phyloP scores from a whole-genome alignment of 2,797 vertebrate genomes.

The Channallabes apus region DNA sequence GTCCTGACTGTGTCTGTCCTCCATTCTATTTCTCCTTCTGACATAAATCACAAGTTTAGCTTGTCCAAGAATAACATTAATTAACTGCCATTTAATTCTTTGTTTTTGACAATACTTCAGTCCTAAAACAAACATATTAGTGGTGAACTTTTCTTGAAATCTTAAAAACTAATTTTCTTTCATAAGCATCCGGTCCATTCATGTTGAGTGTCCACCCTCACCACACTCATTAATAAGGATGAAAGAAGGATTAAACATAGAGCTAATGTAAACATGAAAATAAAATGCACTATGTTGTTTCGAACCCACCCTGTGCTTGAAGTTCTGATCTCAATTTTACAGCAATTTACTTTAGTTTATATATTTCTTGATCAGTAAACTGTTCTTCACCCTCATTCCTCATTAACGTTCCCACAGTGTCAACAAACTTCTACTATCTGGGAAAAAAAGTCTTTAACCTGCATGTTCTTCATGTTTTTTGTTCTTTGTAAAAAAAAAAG shows the following conservation, averaged over 20 bases:
- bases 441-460: not conserved
- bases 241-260: not conserved
- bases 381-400: not conserved
- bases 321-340: not conserved
- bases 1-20: no score
- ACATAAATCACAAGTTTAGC: no score
- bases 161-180: not conserved
- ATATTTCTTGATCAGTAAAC: not conserved
- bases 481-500: no score
- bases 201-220: not conserved
- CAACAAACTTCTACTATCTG: not conserved
- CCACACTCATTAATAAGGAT: not conserved
- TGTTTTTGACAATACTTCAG: no score
- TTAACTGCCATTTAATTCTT: no score
- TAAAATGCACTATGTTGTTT: not conserved
- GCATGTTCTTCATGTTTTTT: no score
- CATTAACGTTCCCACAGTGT: not conserved
- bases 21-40: no score
- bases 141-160: no score
- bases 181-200: not conserved
- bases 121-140: no score
- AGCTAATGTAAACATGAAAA: no score
- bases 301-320: not conserved
- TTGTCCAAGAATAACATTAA: no score
- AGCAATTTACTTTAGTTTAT: not conserved